Base-by-base conservation (phyloP, 2,888 invertebrate species). In the Zygothrica quintamaculata region DNA sequence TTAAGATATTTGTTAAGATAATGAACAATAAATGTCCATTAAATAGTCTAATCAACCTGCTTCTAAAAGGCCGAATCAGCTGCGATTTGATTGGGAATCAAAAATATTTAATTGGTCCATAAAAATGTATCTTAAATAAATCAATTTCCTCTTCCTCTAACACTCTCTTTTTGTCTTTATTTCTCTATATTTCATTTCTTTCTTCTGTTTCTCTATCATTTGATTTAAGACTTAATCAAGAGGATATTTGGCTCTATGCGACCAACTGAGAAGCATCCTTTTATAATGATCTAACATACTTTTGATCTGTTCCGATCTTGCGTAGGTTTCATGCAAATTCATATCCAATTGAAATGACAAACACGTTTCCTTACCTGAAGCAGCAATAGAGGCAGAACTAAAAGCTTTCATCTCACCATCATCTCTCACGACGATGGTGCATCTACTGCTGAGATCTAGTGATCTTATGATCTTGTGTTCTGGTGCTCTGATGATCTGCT, bases 361-460 rank as follows among this genome's bases (percentile, higher is more conserved):
- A 59, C 81, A 80, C 84, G 84, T 72, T 71, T 36, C 48, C 52
- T 37, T 48, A 37, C 43, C 58, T 6, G 46, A 18, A 39, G 25
- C n/a, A n/a, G n/a, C n/a, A n/a, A n/a, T n/a, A n/a, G n/a, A n/a
- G n/a, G n/a, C n/a, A n/a, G n/a, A n/a, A n/a, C n/a, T 52, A 60
- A 59, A 53, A 48, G 55, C 64, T 22, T 52, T 64, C 60, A 58
- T 60, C 68, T 48, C 57, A 34, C 15, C 44, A 40, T 47, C 57
- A 73, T 73, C 56, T 71, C 62, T 72, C 58, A 61, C 66, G 48
- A 72, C 71, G 51, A 61, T 71, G 61, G 72, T 53, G 61, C 67
- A 69, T 70, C 72, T 80, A 67, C 77, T 74, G 84, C 84, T 55
- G 59, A 31, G 40, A 65, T 67, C 65, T 58, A 36, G 26, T 39